A percentile compares a stretch with the other conserved stretches of the same genome.
Conservation (phyloP, 92 coral and sea anemone genomes). For the Zoanthus sansibaricus region DNA sequence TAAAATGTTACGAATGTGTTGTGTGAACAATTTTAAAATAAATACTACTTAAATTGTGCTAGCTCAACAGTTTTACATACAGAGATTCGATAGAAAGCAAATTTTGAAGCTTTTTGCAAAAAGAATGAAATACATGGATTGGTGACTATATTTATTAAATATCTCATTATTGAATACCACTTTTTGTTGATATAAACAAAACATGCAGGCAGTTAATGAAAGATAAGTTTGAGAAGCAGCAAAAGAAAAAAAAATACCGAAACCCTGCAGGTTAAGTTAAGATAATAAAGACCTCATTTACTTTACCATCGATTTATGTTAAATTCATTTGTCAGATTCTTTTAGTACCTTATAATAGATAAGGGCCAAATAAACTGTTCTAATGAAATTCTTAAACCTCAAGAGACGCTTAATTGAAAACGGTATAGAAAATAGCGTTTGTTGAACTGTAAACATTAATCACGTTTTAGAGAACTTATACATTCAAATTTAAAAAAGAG, state of each 20-base stretch:
- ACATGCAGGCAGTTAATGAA: not conserved
- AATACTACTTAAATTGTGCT: too few species aligned
- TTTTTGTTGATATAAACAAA: not conserved
- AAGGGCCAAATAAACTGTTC: not conserved
- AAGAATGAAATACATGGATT: too few species aligned
- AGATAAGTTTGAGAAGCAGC: constrained; percentile 8
- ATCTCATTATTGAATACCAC: too few species aligned
- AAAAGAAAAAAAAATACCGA: not conserved
- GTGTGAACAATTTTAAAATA: too few species aligned
- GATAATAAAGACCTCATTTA: constrained; percentile 27
- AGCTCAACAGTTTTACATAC: too few species aligned
- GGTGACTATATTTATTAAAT: too few species aligned
- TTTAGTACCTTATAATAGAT: not conserved
- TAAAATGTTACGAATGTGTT: too few species aligned
- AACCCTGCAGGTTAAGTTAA: constrained; percentile 20
- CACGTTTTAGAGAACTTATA: constrained; percentile 21
- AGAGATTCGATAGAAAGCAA: too few species aligned
- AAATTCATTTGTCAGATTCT: constrained; percentile 32
- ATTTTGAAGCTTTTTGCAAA: too few species aligned
- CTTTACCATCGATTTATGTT: constrained; percentile 24
- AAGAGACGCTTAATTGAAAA: not conserved
- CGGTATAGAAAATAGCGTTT: not conserved
- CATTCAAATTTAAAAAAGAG: not conserved
- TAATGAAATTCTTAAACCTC: not conserved
- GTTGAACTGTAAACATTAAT: constrained; percentile 27